Percentiles rank a stretch among this genome's conserved stretches.
These are phyloP conservation scores for Grus americana DNA, from an alignment of 2,113 vertebrate species.

Conservation along the genomic window DNA sequence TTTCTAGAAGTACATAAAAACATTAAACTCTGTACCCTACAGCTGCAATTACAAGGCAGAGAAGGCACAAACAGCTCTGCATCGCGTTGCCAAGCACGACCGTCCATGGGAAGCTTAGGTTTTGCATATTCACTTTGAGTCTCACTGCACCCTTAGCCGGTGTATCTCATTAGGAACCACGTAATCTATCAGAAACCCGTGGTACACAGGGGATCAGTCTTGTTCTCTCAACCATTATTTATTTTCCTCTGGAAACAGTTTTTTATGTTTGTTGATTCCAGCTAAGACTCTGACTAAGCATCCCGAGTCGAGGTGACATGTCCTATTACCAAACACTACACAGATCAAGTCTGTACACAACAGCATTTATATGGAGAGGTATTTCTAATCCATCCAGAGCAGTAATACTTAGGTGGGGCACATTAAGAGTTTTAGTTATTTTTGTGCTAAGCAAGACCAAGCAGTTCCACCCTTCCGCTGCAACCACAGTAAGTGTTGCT, in stretches of 20 bases:
- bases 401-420: constrained; percentile 22
- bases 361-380: background rate
- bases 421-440: constrained; percentile 42
- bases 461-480: constrained; percentile 48
- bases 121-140: background rate
- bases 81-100: background rate
- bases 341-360: constrained; percentile 18
- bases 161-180: background rate
- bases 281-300: constrained; percentile 3
- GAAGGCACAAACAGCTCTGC: background rate
- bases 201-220: background rate
- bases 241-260: background rate
- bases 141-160: background rate
- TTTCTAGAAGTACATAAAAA: background rate
- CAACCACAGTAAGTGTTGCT: background rate
- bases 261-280: background rate
- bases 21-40: background rate
- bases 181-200: background rate
- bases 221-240: background rate
- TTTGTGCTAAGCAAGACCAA: constrained; percentile 33
- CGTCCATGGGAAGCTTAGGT: background rate
- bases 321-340: background rate
- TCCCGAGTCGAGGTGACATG: background rate
- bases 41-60: background rate
- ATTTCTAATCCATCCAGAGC: constrained; percentile 26